phyloP scores from a whole-genome alignment of 2,888 invertebrate genomes.

The Eupithecia inturbata region DNA sequence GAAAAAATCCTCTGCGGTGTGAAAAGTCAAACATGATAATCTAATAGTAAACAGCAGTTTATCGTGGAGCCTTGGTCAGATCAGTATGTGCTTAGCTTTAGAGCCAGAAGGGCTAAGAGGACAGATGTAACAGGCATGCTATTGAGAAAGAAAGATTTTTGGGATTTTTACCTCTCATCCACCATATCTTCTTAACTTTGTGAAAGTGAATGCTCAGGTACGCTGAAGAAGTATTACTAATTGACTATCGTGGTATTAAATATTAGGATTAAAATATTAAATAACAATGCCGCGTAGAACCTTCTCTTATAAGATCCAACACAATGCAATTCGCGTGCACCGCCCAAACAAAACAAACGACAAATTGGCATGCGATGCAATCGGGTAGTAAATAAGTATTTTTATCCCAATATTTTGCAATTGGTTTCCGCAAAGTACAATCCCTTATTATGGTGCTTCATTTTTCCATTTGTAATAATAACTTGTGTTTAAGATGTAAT shows the following conservation, averaged over 20 bases:
- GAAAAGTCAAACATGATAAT: conserved; percentile 57
- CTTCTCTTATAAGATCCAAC: too few species aligned
- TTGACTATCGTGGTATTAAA: not conserved
- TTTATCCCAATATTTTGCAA: too few species aligned
- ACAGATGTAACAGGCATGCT: not conserved
- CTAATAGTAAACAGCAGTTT: conserved; percentile 53
- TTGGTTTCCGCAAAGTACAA: too few species aligned
- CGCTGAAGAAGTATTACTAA: not conserved
- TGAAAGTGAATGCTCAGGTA: not conserved
- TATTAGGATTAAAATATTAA: too few species aligned
- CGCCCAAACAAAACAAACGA: too few species aligned
- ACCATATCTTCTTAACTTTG: not conserved
- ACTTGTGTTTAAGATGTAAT: too few species aligned
- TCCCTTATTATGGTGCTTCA: too few species aligned
- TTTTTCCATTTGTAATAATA: too few species aligned
- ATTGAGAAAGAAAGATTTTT: not conserved
- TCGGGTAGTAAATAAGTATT: too few species aligned
- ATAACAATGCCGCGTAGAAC: too few species aligned
- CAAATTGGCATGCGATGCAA: too few species aligned
- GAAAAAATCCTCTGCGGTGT: conserved; percentile 46
- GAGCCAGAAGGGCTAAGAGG: conserved; percentile 33
- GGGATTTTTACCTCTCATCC: not conserved
- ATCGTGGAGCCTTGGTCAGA: conserved; percentile 41
- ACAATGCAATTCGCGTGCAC: too few species aligned
- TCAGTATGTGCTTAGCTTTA: conserved; percentile 57